Evolutionary conservation across 2,113 vertebrate species (phyloP), one percentile per base, ranked within the genome.

Genomic region (Oplegnathus fasciatus): DNA sequence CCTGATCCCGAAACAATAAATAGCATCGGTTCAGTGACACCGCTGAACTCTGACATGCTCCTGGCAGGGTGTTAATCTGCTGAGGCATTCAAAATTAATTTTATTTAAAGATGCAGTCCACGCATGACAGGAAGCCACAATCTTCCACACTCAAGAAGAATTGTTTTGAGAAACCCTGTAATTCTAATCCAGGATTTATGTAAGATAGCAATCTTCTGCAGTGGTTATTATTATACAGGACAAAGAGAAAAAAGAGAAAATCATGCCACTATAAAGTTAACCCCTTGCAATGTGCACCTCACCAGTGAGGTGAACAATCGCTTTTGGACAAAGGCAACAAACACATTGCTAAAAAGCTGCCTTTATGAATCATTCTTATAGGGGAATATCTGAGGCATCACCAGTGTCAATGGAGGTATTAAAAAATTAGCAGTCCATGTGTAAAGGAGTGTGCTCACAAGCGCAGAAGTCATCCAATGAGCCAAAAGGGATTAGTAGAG

Each of bases 401-500:
- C 34, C 5, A 7, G 81, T 86, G 66, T 85, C 83, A 76, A 69
- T 84, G 61, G 28, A 80, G 66, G 67, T 55, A 86, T 85, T 82
- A 75, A 87, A 67, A 79, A 88, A 73, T 70, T 0, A 83, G 73
- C 60, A 76, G 64, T 74, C 57, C 8, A 48, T 64, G 74, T 80
- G 61, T 67, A 80, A 90, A 88, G 68, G 32, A 72, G 75, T 61
- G 64, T 5, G 22, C 83, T 86, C 37, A 42, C 87, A 82, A 88
- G 81, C 44, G 87, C 75, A 78, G 83, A 90, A 90, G 71, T 89
- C 83, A 82, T 82, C 71, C 70, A 89, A 78, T 90, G 82, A 90
- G 87, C 78, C 83, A 89, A 84, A 87, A 83, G 64, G 75, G 84
- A 93, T 92, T 91, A 89, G 87, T 24, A 65, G 85, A 94, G 91